Evolutionary conservation across 1,140 invertebrate species (phyloP), one percentile per base, ranked within the genome.

Genomic region (Drosophila pachea): DNA sequence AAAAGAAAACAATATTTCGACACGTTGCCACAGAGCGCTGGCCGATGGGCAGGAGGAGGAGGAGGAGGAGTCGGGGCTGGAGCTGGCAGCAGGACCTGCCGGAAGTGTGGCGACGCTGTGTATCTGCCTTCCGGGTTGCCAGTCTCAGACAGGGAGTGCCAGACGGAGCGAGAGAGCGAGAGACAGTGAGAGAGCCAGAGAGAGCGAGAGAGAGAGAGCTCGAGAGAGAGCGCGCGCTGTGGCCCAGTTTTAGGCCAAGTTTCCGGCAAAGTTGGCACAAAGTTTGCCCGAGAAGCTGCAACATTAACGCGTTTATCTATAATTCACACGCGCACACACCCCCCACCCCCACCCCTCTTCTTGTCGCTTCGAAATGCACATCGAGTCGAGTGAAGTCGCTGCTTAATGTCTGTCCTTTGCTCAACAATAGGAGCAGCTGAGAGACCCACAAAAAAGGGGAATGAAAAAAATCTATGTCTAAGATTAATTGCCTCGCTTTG

Each of bases 301-400:
- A 84, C 79, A 83, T 83, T 83, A 83, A 83, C 79, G 78, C 81
- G 79, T 68, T 84, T 83, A 83, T 83, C 79, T 83, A 83, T 83
- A 84, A 83, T 83, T 83, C 65, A 83, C 79, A 83, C 79, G 69
- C 79, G 76, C 50, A 54, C 43, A 48, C n/a, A 29, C n/a, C 48
- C 22, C 22, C 22, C 22, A 3, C 22, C 22, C 22, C n/a, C n/a
- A n/a, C n/a, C 22, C 1, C 22, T 22, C 22, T 22, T 3, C 22
- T n/a, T n/a, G 22, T 22, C 22, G 22, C 22, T 22, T 1, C 22
- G 22, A 22, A 22, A 76, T 83, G 79, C 81, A 83, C 79, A 83
- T 84, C 48, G 12, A 8, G 31, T 50, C n/a, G 6, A 31, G 29
- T n/a, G 16, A n/a, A n/a, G n/a, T n/a, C 22, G 1, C 3, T 31